Evolutionary conservation across 2,888 invertebrate genomes (phyloP), one percentile per base, ranked within the genome.

Genomic region (Elysia crispata): DNA sequence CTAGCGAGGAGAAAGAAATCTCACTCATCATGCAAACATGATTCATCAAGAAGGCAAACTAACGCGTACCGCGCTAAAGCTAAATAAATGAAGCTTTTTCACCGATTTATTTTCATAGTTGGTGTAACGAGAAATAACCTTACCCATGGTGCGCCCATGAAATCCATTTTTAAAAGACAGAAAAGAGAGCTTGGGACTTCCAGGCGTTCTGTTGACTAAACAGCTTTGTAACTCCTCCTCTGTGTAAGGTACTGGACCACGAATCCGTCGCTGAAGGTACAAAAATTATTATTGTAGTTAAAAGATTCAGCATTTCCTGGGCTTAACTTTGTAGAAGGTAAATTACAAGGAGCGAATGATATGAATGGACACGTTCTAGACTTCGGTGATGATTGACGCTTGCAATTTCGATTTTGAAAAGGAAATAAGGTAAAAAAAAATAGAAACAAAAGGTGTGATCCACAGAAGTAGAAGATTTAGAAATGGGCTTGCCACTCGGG

Each of bases 131-230:
- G 31, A 69, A 41, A 33, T 25, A 20, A 15, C 20, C 84, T 80
- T 83, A 92, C 96, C 99, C 85, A 98, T 93, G 0, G 98, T 98
- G 83, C 99, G 94, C 0, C 99, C 99, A 92, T 99, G 99, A 91
- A 99, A 99, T 73, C 95, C 95, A 70, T 97, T 96, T 92, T 94
- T 94, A 91, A 99, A 98, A 0, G 97, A 97, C 87, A 98, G 92
- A 76, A 98, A 95, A 5, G 96, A 94, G 41, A 97, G 93, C 33
- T 94, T 92, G 0, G 99, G 98, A 1, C 96, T 94, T 15, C 99
- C 99, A 0, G 99, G 99, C 0, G 94, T 90, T 91, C 95, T 93
- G 91, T 99, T 99, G 0, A 95, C 90, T 95, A 98, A 95, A 89
- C 96, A 96, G 0, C 95, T 95, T 41, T 94, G 93, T 86, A 96